Evolutionary conservation across 2,797 vertebrate species (phyloP).

Genomic region (Heliangelus exortis): DNA sequence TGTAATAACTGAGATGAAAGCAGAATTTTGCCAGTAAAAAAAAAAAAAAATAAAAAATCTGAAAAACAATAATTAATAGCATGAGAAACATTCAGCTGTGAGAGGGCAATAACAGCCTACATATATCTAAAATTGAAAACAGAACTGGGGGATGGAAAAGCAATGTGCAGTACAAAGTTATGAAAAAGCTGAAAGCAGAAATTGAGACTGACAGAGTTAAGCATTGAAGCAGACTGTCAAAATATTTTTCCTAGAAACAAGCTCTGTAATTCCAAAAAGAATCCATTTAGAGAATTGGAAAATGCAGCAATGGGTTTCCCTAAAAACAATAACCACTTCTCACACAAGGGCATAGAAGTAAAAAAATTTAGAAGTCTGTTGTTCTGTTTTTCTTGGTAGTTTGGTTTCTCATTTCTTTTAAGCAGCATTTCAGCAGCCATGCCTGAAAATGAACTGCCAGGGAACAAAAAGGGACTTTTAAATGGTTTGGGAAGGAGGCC

Average conservation of each 20-base stretch:
- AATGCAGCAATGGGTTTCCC: background rate
- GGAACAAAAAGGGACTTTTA: background rate
- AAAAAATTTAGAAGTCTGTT: background rate
- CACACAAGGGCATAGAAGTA: background rate
- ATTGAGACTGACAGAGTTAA: background rate
- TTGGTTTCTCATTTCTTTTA: background rate
- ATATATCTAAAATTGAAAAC: background rate
- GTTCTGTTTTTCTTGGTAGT: background rate
- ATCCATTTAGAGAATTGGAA: background rate
- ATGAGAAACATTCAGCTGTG: background rate
- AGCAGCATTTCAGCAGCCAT: background rate
- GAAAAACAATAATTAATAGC: background rate
- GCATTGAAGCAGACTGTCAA: background rate
- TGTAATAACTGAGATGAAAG: background rate
- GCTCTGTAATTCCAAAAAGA: background rate
- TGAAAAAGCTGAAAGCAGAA: background rate
- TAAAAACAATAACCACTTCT: background rate
- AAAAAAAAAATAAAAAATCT: too few species aligned
- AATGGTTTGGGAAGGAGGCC: background rate
- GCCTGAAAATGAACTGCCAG: background rate
- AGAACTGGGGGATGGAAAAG: background rate
- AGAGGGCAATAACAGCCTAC: background rate
- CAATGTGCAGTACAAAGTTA: background rate
- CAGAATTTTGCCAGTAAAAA: background rate
- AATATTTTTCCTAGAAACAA: slow-evolving; percentile 12